Percentiles rank a stretch among this genome's conserved stretches.
These are phyloP conservation scores for Enteromius argenteus DNA, from an alignment of 2,797 vertebrate genomes.

Conservation along the genomic window DNA sequence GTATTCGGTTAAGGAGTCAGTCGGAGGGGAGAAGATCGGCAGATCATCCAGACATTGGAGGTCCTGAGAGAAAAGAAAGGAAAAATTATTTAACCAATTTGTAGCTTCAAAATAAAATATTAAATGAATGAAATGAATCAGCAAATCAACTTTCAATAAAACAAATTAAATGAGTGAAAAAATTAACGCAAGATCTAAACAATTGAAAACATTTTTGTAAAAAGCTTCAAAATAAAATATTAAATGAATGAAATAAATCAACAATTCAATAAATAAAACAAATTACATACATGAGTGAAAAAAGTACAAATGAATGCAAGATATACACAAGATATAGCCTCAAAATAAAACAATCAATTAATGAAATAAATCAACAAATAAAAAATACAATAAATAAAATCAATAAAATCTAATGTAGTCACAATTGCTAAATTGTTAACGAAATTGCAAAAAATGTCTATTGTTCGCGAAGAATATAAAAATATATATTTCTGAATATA, in stretches of 20 bases:
- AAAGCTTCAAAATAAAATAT: not conserved
- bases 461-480: not conserved
- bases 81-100: not conserved
- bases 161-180: not conserved
- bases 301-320: not conserved
- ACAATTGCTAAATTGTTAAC: no score
- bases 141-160: not conserved
- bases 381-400: no score
- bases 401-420: no score
- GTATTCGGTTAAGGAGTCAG: slow-evolving; percentile 94
- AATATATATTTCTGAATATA: not conserved
- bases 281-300: not conserved
- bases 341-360: not conserved
- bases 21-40: slow-evolving; percentile 91
- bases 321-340: not conserved
- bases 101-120: not conserved
- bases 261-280: not conserved
- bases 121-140: not conserved
- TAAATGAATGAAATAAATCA: not conserved
- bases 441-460: not conserved
- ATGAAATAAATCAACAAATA: no score
- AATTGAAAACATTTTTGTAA: not conserved
- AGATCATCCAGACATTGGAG: slow-evolving; percentile 89
- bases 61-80: slow-evolving; percentile 78
- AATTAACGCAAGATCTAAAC: not conserved